Evolutionary conservation across 2,888 invertebrate species (phyloP).

Genomic region (Drosophila nr. perissopoda): DNA sequence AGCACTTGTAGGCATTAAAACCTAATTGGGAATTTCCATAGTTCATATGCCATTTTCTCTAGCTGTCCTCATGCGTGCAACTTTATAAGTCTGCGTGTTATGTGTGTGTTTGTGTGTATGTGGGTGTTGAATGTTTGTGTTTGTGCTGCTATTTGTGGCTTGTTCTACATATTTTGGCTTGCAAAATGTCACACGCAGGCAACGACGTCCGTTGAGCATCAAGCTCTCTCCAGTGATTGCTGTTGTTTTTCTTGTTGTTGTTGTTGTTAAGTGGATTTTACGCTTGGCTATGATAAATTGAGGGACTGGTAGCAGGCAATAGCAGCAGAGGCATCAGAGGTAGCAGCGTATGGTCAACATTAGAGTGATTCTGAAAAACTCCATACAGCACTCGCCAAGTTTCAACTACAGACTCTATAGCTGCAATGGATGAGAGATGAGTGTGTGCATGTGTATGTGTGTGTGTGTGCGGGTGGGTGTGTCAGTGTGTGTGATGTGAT

Average conservation of each 20-base stretch:
- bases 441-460: slow-evolving; percentile 15
- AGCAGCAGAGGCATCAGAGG: neutral
- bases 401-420: slow-evolving; percentile 21
- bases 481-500: neutral
- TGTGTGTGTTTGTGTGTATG: slow-evolving; percentile 17
- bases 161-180: slow-evolving; percentile 81
- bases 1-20: slow-evolving; percentile 81
- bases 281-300: slow-evolving; percentile 80
- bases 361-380: slow-evolving; percentile 36
- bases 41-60: slow-evolving; percentile 75
- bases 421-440: slow-evolving; percentile 35
- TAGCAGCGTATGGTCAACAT: slow-evolving; percentile 47
- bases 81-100: neutral
- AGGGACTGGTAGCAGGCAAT: slow-evolving; percentile 39
- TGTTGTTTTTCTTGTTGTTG: slow-evolving; percentile 22
- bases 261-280: slow-evolving; percentile 75
- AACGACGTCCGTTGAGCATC: slow-evolving; percentile 62
- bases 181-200: slow-evolving; percentile 79
- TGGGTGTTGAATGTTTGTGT: slow-evolving; percentile 32
- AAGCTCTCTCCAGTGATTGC: slow-evolving; percentile 42
- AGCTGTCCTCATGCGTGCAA: slow-evolving; percentile 32
- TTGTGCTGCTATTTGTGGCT: slow-evolving; percentile 53
- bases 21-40: slow-evolving; percentile 83
- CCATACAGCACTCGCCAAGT: slow-evolving; percentile 25
- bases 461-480: slow-evolving; percentile 2